A percentile compares a stretch with the other conserved stretches of the same genome.
These are phyloP conservation scores for Amphibalanus amphitrite DNA, from an alignment of 1,140 invertebrate species.

Conservation along the genomic window DNA sequence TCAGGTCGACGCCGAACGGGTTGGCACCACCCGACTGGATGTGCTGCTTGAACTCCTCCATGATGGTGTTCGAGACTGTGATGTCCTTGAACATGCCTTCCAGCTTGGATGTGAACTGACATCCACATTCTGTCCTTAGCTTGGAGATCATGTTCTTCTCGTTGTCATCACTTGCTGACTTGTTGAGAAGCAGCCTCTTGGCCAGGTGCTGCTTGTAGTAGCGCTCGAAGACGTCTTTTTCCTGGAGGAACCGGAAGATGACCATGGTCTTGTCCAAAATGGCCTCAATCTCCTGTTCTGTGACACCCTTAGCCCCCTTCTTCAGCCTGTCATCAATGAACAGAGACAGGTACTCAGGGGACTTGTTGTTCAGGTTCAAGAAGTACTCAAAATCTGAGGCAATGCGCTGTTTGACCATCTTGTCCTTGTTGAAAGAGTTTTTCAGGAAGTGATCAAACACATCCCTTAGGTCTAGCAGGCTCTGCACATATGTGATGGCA, in stretches of 20 bases:
- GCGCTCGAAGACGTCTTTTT: slow-evolving; percentile 98
- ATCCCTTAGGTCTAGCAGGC: slow-evolving; percentile 90
- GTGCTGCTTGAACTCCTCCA: slow-evolving; percentile 94
- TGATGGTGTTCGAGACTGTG: slow-evolving; percentile 97
- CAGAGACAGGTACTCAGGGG: slow-evolving; percentile 96
- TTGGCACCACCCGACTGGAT: slow-evolving; percentile 50
- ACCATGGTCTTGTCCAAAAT: slow-evolving; percentile 99
- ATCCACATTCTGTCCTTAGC: slow-evolving; percentile 99
- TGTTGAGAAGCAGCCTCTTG: slow-evolving; percentile 89
- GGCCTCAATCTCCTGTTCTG: slow-evolving; percentile 77
- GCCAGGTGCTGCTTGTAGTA: slow-evolving; percentile 99
- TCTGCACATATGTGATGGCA: slow-evolving; percentile 92
- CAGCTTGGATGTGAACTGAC: slow-evolving; percentile 97
- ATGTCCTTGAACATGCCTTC: slow-evolving; percentile 99
- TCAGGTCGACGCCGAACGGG: slow-evolving; percentile 70
- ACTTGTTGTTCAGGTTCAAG: slow-evolving; percentile 92
- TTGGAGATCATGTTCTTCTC: slow-evolving; percentile 99
- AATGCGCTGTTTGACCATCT: slow-evolving; percentile 89
- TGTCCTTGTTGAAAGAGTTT: slow-evolving; percentile 93
- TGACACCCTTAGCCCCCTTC: slow-evolving; percentile 95
- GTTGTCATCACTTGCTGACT: slow-evolving; percentile 96
- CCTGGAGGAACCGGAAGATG: slow-evolving; percentile 95
- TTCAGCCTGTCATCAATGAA: slow-evolving; percentile 99
- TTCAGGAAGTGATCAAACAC: slow-evolving; percentile 93
- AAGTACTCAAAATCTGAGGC: slow-evolving; percentile 98